Evolutionary conservation across 2,113 vertebrate genomes (phyloP), one percentile per base, ranked within the genome.

Genomic region (Ochotona curzoniae): DNA sequence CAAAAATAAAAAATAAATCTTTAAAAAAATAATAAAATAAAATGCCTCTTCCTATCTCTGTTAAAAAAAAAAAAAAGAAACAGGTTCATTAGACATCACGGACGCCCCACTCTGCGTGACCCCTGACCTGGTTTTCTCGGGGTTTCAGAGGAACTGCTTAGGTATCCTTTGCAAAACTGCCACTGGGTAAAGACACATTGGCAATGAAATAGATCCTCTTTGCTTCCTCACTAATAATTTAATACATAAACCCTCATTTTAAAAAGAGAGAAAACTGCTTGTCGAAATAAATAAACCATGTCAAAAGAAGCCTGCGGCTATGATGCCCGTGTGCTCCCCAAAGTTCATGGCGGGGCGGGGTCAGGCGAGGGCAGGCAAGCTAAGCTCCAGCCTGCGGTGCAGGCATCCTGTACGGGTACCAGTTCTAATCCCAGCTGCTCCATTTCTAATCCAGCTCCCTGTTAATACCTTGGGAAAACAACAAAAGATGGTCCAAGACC

Each of bases 91-190:
- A 44, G 38, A 44, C 38, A 44, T 44, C 38, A 44, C 38, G 6
- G 38, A 60, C 49, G 49, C 63, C 83, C 44, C 11, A 54, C 25
- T 15, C 21, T 3, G 13, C 32, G 32, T 10, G 60, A 84, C 49
- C 57, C 71, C 38, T 54, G 66, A 66, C 35, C 32, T 91, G 38
- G 49, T 25, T 30, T 76, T 32, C 17, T 61, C 64, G 49, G 32
- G 4, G 32, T 67, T 91, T 90, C 85, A 57, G 66, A 69, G 69
- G 89, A 87, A 74, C 49, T 54, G 63, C 23, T 86, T 69, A 87
- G 25, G 80, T 60, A 61, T 0, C 14, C 5, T 20, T 79, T 88
- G 80, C 66, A 47, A 66, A 89, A 44, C 38, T 69, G n/a, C 82
- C 38, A 63, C 38, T 44, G 21, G n/a, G 25, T 75, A 81, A 71